Evolutionary conservation across 2,797 vertebrate genomes (phyloP).

Genomic region (Channallabes apus): DNA sequence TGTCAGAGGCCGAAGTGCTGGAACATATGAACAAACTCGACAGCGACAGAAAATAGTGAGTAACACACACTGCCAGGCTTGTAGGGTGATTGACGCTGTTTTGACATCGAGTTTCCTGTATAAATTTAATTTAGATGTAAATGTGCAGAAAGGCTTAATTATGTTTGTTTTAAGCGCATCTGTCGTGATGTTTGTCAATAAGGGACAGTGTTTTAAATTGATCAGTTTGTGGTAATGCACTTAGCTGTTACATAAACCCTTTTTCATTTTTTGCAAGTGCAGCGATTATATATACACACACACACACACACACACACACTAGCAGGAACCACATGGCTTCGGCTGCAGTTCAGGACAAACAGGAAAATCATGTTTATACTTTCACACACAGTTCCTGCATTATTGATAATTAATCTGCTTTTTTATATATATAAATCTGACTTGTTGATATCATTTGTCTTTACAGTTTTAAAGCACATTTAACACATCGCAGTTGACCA

Average conservation of each 20-base stretch:
- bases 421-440: too few relatives aligned
- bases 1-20: constrained; percentile 88
- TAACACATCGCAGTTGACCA: too few relatives aligned
- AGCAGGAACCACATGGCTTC: neutral
- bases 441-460: neutral
- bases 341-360: neutral
- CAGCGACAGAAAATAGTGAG: constrained; percentile 86
- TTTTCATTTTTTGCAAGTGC: neutral
- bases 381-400: neutral
- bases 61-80: constrained; percentile 45
- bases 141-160: neutral
- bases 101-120: too few relatives aligned
- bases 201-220: neutral
- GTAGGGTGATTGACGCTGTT: neutral
- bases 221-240: neutral
- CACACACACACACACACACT: too few relatives aligned
- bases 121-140: neutral
- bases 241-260: neutral
- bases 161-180: neutral
- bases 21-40: constrained; percentile 87
- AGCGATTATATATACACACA: neutral
- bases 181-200: neutral
- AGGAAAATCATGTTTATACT: neutral
- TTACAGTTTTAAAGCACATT: too few relatives aligned
- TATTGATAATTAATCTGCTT: neutral